phyloP scores from a whole-genome alignment of 2,113 vertebrate genomes.

The Chitala chitala region DNA sequence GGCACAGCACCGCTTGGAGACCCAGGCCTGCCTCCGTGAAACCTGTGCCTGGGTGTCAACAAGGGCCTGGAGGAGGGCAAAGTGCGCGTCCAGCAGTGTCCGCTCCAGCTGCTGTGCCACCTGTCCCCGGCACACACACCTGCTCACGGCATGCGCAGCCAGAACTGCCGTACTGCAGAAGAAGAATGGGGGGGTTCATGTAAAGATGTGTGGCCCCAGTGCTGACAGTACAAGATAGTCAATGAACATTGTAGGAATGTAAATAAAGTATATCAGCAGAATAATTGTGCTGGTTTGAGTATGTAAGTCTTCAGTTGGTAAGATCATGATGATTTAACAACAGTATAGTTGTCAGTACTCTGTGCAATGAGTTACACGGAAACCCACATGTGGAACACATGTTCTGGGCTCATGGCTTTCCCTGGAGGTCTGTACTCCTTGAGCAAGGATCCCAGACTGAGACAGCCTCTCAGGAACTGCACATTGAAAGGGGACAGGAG shows the following conservation, averaged over 20 bases:
- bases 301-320: too few relatives aligned
- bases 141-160: slow-evolving; percentile 53
- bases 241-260: too few relatives aligned
- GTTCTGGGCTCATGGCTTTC: slow-evolving; percentile 43
- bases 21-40: slow-evolving; percentile 38
- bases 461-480: slow-evolving; percentile 54
- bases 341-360: too few relatives aligned
- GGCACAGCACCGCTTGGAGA: slow-evolving; percentile 46
- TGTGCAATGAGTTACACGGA: neutral
- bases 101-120: slow-evolving; percentile 59
- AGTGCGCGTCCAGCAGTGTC: slow-evolving; percentile 55
- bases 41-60: slow-evolving; percentile 41
- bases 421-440: slow-evolving; percentile 30
- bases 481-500: slow-evolving; percentile 42
- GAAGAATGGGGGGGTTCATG: neutral
- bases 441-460: slow-evolving; percentile 50
- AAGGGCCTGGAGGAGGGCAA: slow-evolving; percentile 55
- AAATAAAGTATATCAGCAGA: too few relatives aligned
- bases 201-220: too few relatives aligned
- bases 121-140: slow-evolving; percentile 48
- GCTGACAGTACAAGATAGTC: neutral
- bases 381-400: slow-evolving; percentile 57
- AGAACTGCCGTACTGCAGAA: slow-evolving; percentile 46
- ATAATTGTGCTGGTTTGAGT: too few relatives aligned
- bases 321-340: too few relatives aligned